phyloP scores from a whole-genome alignment of 1,140 invertebrate genomes.

The Metopolophium dirhodum region DNA sequence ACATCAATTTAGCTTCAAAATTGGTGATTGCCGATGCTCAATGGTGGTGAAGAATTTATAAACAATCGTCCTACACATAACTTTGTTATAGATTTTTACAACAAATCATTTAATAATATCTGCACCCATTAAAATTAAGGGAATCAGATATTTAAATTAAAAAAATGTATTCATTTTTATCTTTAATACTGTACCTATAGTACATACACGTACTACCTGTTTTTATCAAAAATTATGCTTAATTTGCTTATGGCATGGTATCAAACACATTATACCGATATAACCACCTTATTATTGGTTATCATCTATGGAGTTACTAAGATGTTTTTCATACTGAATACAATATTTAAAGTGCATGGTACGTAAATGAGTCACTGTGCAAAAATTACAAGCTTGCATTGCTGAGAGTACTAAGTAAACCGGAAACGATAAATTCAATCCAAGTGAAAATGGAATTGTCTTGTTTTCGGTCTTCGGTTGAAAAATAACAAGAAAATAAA shows the following conservation, averaged over 20 bases:
- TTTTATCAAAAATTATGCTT: neutral
- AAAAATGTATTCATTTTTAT: too few species aligned
- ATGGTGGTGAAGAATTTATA: too few species aligned
- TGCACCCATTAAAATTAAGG: too few species aligned
- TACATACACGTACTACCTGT: neutral
- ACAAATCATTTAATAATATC: too few species aligned
- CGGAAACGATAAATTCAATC: conserved; percentile 24
- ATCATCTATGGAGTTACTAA: neutral
- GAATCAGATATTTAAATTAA: too few species aligned
- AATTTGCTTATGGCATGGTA: neutral
- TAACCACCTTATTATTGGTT: neutral
- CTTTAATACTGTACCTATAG: too few species aligned
- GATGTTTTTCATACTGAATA: neutral
- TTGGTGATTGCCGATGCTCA: neutral
- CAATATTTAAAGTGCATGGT: neutral
- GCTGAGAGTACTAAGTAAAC: neutral
- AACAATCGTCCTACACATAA: too few species aligned
- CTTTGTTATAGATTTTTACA: too few species aligned
- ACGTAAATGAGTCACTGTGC: neutral
- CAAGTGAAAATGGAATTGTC: conserved; percentile 40
- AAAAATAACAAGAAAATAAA: neutral
- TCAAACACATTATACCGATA: neutral
- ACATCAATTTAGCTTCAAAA: too few species aligned
- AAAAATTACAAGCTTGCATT: neutral
- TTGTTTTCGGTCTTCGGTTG: conserved; percentile 18